phyloP scores from a whole-genome alignment of 2,888 invertebrate species.

The Brachyptera putata region DNA sequence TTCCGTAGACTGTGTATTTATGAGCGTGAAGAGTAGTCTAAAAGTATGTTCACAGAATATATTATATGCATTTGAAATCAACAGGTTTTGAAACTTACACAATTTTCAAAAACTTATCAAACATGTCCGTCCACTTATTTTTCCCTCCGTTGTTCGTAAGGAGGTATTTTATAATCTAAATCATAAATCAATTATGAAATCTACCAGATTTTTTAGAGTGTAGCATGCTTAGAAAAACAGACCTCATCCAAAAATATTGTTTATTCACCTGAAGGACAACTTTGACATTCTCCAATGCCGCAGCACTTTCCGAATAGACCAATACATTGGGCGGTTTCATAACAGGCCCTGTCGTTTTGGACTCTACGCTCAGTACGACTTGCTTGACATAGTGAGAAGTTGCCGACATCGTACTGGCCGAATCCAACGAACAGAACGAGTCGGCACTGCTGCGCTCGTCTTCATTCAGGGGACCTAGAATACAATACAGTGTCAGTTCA shows the following conservation, averaged over 20 bases:
- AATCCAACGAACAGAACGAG: slow-evolving; percentile 35
- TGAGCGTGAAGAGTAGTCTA: slow-evolving; percentile 63
- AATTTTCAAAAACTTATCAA: too few species aligned
- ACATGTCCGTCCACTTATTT: too few species aligned
- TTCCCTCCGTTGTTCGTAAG: too few species aligned
- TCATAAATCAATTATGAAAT: too few species aligned
- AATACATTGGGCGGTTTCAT: slow-evolving; percentile 75
- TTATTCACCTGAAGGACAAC: slow-evolving; percentile 50
- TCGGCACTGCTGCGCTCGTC: slow-evolving; percentile 32
- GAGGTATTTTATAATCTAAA: too few species aligned
- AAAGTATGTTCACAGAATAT: too few species aligned
- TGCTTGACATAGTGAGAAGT: slow-evolving; percentile 16
- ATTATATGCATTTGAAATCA: too few species aligned
- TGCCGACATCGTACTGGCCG: slow-evolving; percentile 34
- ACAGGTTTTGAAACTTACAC: too few species aligned
- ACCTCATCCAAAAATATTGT: too few species aligned
- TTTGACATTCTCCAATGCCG: slow-evolving; percentile 69
- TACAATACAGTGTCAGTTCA: too few species aligned
- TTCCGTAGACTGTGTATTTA: slow-evolving; percentile 53
- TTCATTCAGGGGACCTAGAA: neutral
- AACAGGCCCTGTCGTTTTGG: slow-evolving; percentile 22
- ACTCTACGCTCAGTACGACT: slow-evolving; percentile 18
- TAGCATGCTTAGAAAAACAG: too few species aligned
- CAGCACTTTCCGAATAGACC: slow-evolving; percentile 73
- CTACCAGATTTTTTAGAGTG: too few species aligned